A percentile compares a stretch with the other conserved stretches of the same genome.
Conservation (phyloP, 2,888 invertebrate species). For the Autographa gamma region DNA sequence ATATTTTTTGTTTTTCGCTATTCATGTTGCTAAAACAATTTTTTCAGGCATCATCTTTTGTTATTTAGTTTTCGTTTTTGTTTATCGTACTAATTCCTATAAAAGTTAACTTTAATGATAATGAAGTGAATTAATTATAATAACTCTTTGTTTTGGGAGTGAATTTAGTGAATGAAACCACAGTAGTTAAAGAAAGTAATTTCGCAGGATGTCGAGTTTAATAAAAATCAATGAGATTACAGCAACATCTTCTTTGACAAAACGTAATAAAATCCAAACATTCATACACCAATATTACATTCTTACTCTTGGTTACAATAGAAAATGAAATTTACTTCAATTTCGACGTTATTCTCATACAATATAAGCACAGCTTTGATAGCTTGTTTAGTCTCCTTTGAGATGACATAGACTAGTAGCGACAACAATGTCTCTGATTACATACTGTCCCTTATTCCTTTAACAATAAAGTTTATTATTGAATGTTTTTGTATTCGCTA, state of each 20-base stretch:
- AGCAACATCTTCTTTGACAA: constrained; percentile 1
- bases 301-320: neutral
- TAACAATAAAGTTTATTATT: constrained; percentile 8
- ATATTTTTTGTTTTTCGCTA: neutral
- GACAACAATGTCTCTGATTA: constrained; percentile 9
- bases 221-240: neutral
- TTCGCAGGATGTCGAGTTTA: neutral
- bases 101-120: no score
- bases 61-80: no score
- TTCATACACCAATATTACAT: neutral
- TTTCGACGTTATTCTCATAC: constrained; percentile 14
- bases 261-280: neutral
- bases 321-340: constrained; percentile 2
- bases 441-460: constrained; percentile 12
- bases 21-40: neutral
- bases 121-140: no score
- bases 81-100: no score
- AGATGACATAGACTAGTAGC: constrained; percentile 23
- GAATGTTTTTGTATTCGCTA: neutral
- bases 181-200: no score
- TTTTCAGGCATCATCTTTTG: neutral
- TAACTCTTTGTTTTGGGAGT: no score
- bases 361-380: constrained; percentile 28
- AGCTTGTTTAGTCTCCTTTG: constrained; percentile 34
- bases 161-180: no score